Percentiles rank a stretch among this genome's conserved stretches.
phyloP scores from a whole-genome alignment of 1,140 invertebrate species.

The Tetraneura akinire region DNA sequence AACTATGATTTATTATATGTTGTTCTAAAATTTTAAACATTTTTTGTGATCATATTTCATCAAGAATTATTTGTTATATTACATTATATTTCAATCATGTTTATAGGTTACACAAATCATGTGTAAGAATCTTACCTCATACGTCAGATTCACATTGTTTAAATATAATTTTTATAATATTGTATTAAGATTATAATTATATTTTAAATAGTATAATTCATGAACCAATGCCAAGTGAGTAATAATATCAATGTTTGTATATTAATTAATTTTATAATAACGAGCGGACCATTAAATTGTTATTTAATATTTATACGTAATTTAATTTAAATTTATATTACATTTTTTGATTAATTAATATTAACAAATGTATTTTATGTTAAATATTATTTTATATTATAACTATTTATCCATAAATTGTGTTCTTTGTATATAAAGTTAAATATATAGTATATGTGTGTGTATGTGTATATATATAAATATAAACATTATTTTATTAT shows the following conservation, averaged over 20 bases:
- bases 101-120: no score
- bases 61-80: conserved; percentile 3
- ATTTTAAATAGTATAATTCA: neutral
- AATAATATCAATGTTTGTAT: neutral
- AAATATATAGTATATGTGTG: no score
- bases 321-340: conserved; percentile 4
- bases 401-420: neutral
- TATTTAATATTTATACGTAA: neutral
- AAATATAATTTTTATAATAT: conserved; percentile 28
- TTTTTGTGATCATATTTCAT: conserved; percentile 40
- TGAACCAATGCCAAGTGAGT: conserved; percentile 21
- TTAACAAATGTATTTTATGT: neutral
- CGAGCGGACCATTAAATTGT: conserved; percentile 30
- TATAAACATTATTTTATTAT: neutral
- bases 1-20: conserved; percentile 32
- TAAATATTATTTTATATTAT: conserved; percentile 3
- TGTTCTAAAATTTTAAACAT: conserved; percentile 27
- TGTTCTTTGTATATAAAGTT: conserved; percentile 16
- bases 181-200: neutral
- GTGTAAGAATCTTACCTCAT: conserved; percentile 2
- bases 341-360: conserved; percentile 39
- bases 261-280: conserved; percentile 25
- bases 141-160: no score
- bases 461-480: no score
- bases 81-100: neutral